Base-by-base conservation (phyloP, 1,140 invertebrate species). In the Physella acuta region DNA sequence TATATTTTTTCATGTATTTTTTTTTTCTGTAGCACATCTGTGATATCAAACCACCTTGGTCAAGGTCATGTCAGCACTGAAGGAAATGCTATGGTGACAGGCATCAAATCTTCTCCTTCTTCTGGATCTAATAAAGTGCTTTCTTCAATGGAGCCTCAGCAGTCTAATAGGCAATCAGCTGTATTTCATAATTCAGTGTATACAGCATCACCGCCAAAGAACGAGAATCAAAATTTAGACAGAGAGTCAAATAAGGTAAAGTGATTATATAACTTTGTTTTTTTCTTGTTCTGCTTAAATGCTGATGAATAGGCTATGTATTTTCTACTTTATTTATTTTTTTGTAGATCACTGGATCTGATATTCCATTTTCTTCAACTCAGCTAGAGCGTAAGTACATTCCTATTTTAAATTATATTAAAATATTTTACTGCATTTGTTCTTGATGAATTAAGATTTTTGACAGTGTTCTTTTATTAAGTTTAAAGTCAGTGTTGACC, bases 171-270 rank as follows among this genome's bases (percentile, higher is more conserved):
- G 11, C 62, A 76, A 39, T 71, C 66, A 17, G 72, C 69, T 53
- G 74, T 83, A 62, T 83, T 78, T 69, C 79, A 79, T 20, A 76
- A 76, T 36, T 79, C 80, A 30, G 76, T 79, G 30, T 79, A 81
- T 44, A 65, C 66, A 60, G 72, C 78, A 30, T 78, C 80, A 36
- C 76, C 80, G 31, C 79, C 77, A 44, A 82, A 80, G 68, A 76
- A 79, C 44, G 78, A 76, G 20, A 37, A 71, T 5, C 64, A 68
- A 28, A 70, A 71, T 31, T 53, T 69, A 51, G 66, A 65, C 36
- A 69, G 49, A 24, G 73, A 70, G 28, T 70, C 34, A 36, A 71
- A 70, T 56, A 72, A 71, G 59, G 68, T 20, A 33, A 44, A 16
- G 49, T 64, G 36, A 62, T 64, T 39, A 31, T 58, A 30, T 52